Evolutionary conservation across 2,113 vertebrate genomes (phyloP).

Genomic region (Raja brachyura): DNA sequence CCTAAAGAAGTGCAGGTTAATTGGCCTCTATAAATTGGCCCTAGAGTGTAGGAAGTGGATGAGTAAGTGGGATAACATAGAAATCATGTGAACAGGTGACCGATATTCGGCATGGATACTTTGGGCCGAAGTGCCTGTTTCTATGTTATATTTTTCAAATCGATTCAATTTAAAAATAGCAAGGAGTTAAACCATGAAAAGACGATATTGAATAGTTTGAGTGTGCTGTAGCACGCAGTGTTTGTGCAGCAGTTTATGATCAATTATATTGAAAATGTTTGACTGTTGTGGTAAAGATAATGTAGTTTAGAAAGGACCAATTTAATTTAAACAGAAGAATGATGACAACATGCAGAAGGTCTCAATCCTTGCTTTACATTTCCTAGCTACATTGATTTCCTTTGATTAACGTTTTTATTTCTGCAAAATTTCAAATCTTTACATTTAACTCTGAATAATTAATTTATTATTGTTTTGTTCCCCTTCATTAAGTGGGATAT

Average conservation of each 20-base stretch:
- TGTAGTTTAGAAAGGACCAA: no score
- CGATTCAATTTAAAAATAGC: neutral
- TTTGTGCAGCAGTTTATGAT: neutral
- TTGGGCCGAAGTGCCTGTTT: no score
- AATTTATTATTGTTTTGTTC: neutral
- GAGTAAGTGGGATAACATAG: no score
- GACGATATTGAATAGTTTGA: neutral
- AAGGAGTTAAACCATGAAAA: neutral
- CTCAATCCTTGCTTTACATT: neutral
- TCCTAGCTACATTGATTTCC: neutral
- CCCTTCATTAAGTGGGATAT: neutral
- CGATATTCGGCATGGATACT: no score
- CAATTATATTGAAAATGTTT: neutral
- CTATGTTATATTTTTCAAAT: no score
- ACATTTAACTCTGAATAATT: neutral
- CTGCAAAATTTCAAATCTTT: neutral
- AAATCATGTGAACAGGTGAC: no score
- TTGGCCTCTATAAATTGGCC: no score
- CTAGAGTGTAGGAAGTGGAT: no score
- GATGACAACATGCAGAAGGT: no score
- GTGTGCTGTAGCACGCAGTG: neutral
- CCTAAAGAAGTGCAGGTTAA: no score
- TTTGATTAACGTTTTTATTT: neutral
- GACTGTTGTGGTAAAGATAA: neutral
- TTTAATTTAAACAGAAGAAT: neutral